phyloP scores from a whole-genome alignment of 2,113 vertebrate species.

The Astur gentilis region DNA sequence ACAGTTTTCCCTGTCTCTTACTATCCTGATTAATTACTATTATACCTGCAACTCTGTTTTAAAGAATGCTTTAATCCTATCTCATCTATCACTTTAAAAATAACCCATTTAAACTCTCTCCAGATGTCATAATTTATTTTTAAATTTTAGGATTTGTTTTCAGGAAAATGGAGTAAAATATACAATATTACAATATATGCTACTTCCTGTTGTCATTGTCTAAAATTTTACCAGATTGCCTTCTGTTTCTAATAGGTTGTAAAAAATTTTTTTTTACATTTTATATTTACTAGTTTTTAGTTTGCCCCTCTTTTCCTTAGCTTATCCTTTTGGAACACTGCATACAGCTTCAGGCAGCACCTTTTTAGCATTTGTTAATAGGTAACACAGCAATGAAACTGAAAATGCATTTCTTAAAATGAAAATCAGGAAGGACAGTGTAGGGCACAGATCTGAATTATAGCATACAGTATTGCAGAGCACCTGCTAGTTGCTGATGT shows the following conservation, averaged over 20 bases:
- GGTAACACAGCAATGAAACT: background rate
- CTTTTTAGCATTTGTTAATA: background rate
- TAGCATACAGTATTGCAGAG: background rate
- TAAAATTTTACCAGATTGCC: background rate
- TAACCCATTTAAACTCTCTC: background rate
- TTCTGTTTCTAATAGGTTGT: background rate
- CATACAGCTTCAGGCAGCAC: background rate
- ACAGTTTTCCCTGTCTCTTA: background rate
- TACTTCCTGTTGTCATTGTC: background rate
- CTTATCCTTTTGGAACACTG: background rate
- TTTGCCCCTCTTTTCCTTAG: background rate
- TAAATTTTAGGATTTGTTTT: background rate
- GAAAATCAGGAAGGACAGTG: background rate
- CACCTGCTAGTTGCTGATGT: background rate
- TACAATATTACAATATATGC: background rate
- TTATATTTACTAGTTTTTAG: background rate
- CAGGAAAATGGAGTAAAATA: background rate
- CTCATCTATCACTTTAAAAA: background rate
- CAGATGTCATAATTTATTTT: background rate
- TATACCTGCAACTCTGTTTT: background rate
- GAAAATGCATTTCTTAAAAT: background rate
- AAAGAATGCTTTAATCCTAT: background rate
- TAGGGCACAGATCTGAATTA: background rate
- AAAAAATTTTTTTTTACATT: background rate
- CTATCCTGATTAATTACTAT: background rate